phyloP scores from a whole-genome alignment of 2,797 vertebrate species.

The Lepus oiostolus region DNA sequence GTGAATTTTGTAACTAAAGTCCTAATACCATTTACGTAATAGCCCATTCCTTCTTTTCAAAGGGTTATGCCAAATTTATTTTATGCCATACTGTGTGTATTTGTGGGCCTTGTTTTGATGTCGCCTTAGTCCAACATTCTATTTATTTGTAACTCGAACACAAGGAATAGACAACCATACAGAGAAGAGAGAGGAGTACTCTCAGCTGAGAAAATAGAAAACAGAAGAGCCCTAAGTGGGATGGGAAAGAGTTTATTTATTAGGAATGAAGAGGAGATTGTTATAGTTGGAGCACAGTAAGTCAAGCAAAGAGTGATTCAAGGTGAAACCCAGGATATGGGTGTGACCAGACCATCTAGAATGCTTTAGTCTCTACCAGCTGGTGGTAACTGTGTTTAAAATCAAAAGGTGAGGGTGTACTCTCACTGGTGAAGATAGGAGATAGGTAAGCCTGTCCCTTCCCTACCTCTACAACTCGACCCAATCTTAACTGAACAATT shows the following conservation, averaged over 20 bases:
- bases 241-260: not conserved
- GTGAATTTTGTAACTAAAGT: not conserved
- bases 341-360: fast-evolving
- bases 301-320: not conserved
- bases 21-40: not conserved
- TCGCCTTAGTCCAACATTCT: not conserved
- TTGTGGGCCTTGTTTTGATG: not conserved
- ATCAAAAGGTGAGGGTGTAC: not conserved
- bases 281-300: not conserved
- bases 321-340: not conserved
- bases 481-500: too few species aligned
- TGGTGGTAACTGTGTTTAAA: not conserved
- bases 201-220: conserved; percentile 1
- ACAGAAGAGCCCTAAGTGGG: not conserved
- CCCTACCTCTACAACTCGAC: not conserved
- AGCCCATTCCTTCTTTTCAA: not conserved
- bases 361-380: too few species aligned
- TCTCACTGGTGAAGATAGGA: not conserved
- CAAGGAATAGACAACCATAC: not conserved
- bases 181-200: not conserved
- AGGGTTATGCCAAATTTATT: not conserved
- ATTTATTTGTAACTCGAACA: not conserved
- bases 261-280: not conserved
- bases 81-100: fast-evolving
- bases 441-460: not conserved